Base-by-base conservation (phyloP, 2,113 vertebrate genomes). In the Holacanthus passer region DNA sequence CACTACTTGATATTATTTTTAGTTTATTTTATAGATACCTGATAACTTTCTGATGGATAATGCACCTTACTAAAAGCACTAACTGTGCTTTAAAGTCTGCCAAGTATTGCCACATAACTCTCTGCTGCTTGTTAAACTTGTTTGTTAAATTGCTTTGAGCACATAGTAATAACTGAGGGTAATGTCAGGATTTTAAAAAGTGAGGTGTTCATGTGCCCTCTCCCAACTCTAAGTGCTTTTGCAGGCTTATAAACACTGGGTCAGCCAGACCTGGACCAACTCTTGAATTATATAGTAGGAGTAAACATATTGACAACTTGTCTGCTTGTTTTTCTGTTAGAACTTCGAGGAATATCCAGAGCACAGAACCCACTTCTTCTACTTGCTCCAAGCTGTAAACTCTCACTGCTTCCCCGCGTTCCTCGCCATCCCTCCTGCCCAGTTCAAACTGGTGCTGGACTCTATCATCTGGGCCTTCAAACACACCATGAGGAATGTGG, bases 391-490 rank as follows among this genome's bases (percentile, higher is more conserved):
- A 92, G 98, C 98, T 63, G 98, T 99, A 82, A 99, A 99, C 96
- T 99, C 98, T 53, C 97, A 99, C 85, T 99, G 98, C 92, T 99
- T 99, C 94, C 97, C 98, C 60, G 98, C 98, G 22, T 99, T 99
- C 95, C 94, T 99, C 86, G 97, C 97, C 86, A 99, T 99, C 94
- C 98, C 98, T 65, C 98, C 98, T 2, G 97, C 98, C 85, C 98
- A 99, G 90, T 99, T 99, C 89, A 99, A 99, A 82, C 96, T 99
- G 88, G 98, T 99, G 91, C 95, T 99, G 93, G 98, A 99, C 95
- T 99, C 98, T 81, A 99, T 99, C 93, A 99, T 99, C 95, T 99
- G 98, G 98, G 98, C 98, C 94, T 99, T 99, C 92, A 99, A 99
- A 83, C 98, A 99, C 93, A 99, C 98, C 35, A 99, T 99, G 98